Evolutionary conservation across 2,888 invertebrate species (phyloP).

Genomic region (Lasioglossum villosulum): DNA sequence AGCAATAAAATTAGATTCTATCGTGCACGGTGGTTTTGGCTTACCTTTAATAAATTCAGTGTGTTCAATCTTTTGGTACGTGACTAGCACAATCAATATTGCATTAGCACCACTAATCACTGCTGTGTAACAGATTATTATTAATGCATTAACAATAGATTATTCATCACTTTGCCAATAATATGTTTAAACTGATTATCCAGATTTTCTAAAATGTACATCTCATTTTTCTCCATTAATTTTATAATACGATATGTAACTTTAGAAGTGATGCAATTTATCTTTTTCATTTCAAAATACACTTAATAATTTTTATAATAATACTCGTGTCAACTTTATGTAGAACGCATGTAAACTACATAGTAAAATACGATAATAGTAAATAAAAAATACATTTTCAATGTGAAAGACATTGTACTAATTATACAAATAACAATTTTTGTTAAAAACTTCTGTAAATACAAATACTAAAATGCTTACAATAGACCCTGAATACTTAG

Average conservation of each 20-base stretch:
- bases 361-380: not conserved
- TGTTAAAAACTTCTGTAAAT: not conserved
- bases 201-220: not conserved
- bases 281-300: not conserved
- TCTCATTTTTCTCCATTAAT: not conserved
- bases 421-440: not conserved
- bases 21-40: conserved; percentile 16
- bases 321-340: too few relatives aligned
- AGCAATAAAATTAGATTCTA: conserved; percentile 47
- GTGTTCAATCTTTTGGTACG: conserved; percentile 11
- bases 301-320: not conserved
- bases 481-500: too few relatives aligned
- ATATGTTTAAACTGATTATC: not conserved
- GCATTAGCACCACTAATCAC: not conserved
- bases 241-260: not conserved
- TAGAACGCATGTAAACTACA: too few relatives aligned
- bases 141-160: not conserved
- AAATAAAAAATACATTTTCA: not conserved
- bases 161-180: not conserved
- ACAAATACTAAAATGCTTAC: too few relatives aligned
- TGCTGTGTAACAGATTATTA: not conserved
- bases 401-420: not conserved
- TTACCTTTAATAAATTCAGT: conserved; percentile 37
- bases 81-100: conserved; percentile 8
- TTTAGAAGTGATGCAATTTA: not conserved